phyloP scores from a whole-genome alignment of 2,113 vertebrate genomes.

The Muscicapa adusta region DNA sequence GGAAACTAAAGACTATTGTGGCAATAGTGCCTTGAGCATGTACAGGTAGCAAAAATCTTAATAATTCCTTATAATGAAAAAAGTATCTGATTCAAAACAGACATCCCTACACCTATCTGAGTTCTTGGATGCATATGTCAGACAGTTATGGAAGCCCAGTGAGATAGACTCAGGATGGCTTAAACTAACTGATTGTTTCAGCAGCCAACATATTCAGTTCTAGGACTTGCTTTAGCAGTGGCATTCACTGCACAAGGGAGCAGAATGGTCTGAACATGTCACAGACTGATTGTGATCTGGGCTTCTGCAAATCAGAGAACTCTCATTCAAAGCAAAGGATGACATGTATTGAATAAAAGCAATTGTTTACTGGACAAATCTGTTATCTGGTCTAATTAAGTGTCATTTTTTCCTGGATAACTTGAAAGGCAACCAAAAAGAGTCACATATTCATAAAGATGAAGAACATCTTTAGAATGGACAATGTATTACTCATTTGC shows the following conservation, averaged over 20 bases:
- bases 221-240: background rate
- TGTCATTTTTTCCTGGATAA: background rate
- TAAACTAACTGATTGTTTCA: background rate
- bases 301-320: background rate
- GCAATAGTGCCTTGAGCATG: background rate
- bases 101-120: accelerated
- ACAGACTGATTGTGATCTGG: background rate
- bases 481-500: background rate
- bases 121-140: background rate
- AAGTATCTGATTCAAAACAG: background rate
- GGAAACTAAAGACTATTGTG: background rate
- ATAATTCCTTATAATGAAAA: background rate
- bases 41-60: background rate
- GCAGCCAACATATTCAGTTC: background rate
- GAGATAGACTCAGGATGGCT: background rate
- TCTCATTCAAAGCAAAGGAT: background rate
- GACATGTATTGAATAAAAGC: background rate
- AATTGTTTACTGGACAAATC: background rate
- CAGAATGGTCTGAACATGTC: background rate
- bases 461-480: background rate
- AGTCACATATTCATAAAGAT: background rate
- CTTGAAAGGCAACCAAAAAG: background rate
- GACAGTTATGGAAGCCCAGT: background rate
- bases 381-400: background rate
- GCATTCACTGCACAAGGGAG: background rate